Evolutionary conservation across 2,888 invertebrate genomes (phyloP), one percentile per base, ranked within the genome.

Genomic region (Xanthorhoe designata): DNA sequence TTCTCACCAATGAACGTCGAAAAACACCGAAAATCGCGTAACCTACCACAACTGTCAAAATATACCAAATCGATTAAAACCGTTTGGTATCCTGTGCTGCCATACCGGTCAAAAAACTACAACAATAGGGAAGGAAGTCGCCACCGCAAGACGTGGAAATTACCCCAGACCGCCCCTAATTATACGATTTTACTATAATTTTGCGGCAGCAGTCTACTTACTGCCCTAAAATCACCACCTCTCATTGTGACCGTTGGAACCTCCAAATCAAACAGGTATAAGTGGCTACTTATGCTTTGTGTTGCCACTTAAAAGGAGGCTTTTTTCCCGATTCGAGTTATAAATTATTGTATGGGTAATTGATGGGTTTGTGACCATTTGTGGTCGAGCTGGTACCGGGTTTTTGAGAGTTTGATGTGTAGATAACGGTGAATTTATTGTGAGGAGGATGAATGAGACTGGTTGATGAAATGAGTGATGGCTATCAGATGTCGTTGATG

Each of bases 41-140:
- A 74, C 77, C 81, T 82, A 92, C 92, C 92, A 82, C 92, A 92
- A 87, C 90, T 90, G 91, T 91, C 91, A 89, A 89, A 88, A 88
- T 82, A 85, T 86, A 75, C n/a, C 74, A 87, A 92, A 92, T 92
- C 90, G 92, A 92, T 92, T 92, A 87, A 75, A 81, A 85, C 76
- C 68, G 72, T 78, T 78, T 71, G 73, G 82, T 80, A 83, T 85
- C 84, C 85, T 84, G 86, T 78, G 80, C 79, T 71, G 68, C 67
- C 69, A 63, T 58, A 49, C 49, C 63, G 59, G 56, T 77, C 77
- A 74, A 77, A 78, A 79, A 84, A 81, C 75, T 76, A 76, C 67
- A 85, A 92, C 92, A 92, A 92, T 90, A 79, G 87, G 87, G 84
- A 88, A 92, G 92, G 92, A 92, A 92, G 87, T 81, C 73, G 78